These are phyloP conservation scores for Caenorhabditis sp. DNA, from an alignment of 2,888 invertebrate genomes.

Conservation along the genomic window DNA sequence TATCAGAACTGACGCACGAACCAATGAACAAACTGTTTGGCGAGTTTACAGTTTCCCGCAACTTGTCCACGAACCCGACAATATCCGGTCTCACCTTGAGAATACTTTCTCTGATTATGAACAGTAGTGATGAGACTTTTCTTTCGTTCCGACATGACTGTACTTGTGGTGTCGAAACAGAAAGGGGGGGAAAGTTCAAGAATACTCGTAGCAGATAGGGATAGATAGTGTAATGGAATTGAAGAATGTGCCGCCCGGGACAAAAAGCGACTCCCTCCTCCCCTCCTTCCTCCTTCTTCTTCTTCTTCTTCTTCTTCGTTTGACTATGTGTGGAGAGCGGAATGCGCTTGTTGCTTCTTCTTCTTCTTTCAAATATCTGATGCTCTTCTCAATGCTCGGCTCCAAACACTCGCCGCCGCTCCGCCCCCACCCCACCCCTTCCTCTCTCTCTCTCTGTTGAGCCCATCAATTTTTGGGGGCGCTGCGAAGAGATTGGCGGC, in stretches of 20 bases:
- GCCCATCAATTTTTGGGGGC: constrained; percentile 52
- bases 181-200: not conserved
- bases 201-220: too few relatives aligned
- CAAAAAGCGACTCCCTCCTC: constrained; percentile 9
- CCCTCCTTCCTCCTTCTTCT: too few relatives aligned
- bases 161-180: not conserved
- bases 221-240: not conserved
- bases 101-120: constrained; percentile 61
- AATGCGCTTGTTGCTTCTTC: constrained; percentile 12
- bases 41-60: not conserved
- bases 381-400: constrained; percentile 41
- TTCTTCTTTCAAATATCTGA: constrained; percentile 32
- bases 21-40: too few relatives aligned
- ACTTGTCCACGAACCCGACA: too few relatives aligned
- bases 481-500: not conserved
- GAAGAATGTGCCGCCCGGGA: too few relatives aligned
- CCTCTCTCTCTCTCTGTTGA: constrained; percentile 22
- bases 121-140: constrained; percentile 61
- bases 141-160: constrained; percentile 55
- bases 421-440: constrained; percentile 38
- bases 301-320: too few relatives aligned
- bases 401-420: constrained; percentile 7
- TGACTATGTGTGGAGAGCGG: constrained; percentile 39
- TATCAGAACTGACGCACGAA: too few relatives aligned
- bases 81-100: too few relatives aligned